Evolutionary conservation across 2,113 vertebrate genomes (phyloP).

Genomic region (Prochilodus magdalenae): DNA sequence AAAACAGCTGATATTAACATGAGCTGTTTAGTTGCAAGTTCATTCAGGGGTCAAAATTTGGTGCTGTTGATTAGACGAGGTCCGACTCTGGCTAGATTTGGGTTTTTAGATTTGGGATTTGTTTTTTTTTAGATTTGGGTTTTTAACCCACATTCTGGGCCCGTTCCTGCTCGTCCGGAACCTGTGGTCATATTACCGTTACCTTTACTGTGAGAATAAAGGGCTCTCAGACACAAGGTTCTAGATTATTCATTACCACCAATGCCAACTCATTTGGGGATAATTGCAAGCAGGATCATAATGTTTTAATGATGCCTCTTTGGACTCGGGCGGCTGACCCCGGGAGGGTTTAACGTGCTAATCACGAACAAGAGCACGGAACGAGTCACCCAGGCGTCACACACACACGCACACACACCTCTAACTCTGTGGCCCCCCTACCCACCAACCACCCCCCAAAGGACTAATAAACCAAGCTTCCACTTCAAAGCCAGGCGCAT

Average conservation of each 20-base stretch:
- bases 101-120: too few relatives aligned
- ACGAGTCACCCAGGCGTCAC: slow-evolving; percentile 31
- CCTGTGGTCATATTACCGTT: not conserved
- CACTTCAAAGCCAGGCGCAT: slow-evolving; percentile 28
- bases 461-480: slow-evolving; percentile 23
- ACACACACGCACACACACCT: not conserved
- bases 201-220: slow-evolving; percentile 27
- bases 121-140: too few relatives aligned
- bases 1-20: too few relatives aligned
- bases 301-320: slow-evolving; percentile 55
- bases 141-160: not conserved
- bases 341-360: slow-evolving; percentile 43
- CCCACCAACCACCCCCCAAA: not conserved
- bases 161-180: not conserved
- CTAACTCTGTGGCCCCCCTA: too few relatives aligned
- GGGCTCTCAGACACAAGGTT: slow-evolving; percentile 3
- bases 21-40: too few relatives aligned
- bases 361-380: slow-evolving; percentile 39
- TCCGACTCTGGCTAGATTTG: not conserved
- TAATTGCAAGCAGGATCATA: slow-evolving; percentile 44
- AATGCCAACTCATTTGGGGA: slow-evolving; percentile 39
- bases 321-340: slow-evolving; percentile 31
- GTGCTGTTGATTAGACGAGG: not conserved
- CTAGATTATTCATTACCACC: slow-evolving; percentile 41
- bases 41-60: too few relatives aligned